Conservation (phyloP, 2,113 vertebrate species). For the Motacilla alba region DNA sequence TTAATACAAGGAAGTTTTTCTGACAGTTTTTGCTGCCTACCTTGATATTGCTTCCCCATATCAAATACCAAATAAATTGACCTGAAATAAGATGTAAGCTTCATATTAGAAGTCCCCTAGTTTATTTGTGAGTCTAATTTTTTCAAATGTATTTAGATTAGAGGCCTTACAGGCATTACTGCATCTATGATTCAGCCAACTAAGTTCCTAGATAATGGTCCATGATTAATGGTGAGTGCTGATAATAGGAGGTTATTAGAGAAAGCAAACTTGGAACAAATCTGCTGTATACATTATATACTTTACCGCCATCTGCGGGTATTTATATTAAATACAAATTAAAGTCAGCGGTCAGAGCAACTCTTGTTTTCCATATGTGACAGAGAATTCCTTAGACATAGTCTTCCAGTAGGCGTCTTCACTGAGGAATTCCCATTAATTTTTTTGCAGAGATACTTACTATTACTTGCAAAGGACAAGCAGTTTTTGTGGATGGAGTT, state of each 20-base stretch:
- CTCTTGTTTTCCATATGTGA: background rate
- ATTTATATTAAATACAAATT: slow-evolving; percentile 36
- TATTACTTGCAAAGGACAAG: background rate
- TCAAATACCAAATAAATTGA: slow-evolving; percentile 11
- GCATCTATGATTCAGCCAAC: slow-evolving; percentile 23
- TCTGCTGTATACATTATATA: slow-evolving; percentile 13
- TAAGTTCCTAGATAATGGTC: slow-evolving; percentile 55
- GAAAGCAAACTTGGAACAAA: slow-evolving; percentile 29
- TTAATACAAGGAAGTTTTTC: background rate
- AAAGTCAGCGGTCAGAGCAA: background rate
- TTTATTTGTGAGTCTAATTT: slow-evolving; percentile 30
- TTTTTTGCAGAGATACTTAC: background rate
- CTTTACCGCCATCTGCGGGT: slow-evolving; percentile 39
- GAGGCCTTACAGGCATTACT: background rate
- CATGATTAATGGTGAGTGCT: slow-evolving; percentile 53
- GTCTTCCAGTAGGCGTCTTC: background rate
- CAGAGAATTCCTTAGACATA: background rate
- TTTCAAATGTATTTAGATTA: slow-evolving; percentile 8
- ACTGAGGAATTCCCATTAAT: background rate
- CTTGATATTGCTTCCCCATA: background rate
- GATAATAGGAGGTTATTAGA: slow-evolving; percentile 53
- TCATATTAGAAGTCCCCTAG: background rate
- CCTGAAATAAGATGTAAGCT: background rate
- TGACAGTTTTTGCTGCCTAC: slow-evolving; percentile 7
- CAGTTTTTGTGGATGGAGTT: background rate